Conservation (phyloP, 1,140 invertebrate genomes). For the Cylas formicarius region DNA sequence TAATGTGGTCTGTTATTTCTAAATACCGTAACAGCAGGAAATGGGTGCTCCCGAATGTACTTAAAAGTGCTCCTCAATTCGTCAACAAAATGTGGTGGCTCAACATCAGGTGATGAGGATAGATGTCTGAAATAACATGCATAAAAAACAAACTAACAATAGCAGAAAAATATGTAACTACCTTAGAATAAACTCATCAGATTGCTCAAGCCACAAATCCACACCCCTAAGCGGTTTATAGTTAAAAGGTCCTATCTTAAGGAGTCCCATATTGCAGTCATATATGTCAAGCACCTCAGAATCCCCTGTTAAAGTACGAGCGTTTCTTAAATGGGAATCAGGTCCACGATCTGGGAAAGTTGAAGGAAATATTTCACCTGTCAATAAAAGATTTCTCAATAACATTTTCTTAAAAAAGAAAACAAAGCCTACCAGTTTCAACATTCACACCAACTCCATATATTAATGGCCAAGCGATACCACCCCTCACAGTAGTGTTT, state of each 20-base stretch:
- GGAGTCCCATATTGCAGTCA: conserved; percentile 71
- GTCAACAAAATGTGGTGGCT: conserved; percentile 77
- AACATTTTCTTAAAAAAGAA: conserved; percentile 4
- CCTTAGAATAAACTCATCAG: conserved; percentile 86
- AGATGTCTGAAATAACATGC: conserved; percentile 52
- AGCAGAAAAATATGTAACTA: conserved; percentile 10
- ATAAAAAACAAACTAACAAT: neutral
- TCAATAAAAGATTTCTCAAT: conserved; percentile 7
- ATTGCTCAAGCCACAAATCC: conserved; percentile 82
- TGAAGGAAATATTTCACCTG: conserved; percentile 86
- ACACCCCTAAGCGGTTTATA: conserved; percentile 85
- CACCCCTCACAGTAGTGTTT: conserved; percentile 73
- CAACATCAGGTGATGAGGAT: conserved; percentile 87
- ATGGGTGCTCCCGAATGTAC: conserved; percentile 91
- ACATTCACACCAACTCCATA: conserved; percentile 87
- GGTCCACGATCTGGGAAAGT: conserved; percentile 91
- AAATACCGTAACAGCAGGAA: conserved; percentile 89
- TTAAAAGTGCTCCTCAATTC: conserved; percentile 79
- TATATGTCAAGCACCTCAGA: conserved; percentile 88
- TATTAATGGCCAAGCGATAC: conserved; percentile 79
- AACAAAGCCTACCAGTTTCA: conserved; percentile 55
- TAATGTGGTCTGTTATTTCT: conserved; percentile 84
- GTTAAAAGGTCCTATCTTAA: conserved; percentile 89
- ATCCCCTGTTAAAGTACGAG: conserved; percentile 73
- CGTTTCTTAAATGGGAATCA: conserved; percentile 70